Base-by-base conservation (phyloP, 2,113 vertebrate species). In the Aegotheles bennettii region DNA sequence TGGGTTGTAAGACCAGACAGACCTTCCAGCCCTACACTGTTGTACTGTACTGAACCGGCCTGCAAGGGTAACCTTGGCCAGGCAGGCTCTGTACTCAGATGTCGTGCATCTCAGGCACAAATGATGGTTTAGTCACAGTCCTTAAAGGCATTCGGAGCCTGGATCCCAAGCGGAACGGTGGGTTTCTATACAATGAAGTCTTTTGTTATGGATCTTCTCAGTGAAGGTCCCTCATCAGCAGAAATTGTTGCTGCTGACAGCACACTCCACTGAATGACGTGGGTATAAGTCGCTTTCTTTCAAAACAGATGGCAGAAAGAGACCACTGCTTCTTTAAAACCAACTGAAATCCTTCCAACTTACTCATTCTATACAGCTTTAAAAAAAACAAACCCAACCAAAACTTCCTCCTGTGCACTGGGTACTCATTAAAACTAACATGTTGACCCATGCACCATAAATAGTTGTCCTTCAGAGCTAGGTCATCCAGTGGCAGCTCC, bases 391-490 rank as follows among this genome's bases (percentile, higher is more conserved):
- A 69, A 18, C 5, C 38, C 69, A 31, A 13, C 63, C 81, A 28
- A 14, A 51, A 51, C 91, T 87, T 87, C 73, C 65, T 83, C 57
- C 88, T 61, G 13, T 14, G 29, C 40, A 35, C 70, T 69, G 64
- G 50, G 53, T 40, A 18, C 54, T 83, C 67, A 67, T 81, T 87
- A 92, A 81, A 88, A 79, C 80, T 54, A 73, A 38, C 57, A 21
- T 2, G 61, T 23, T 94, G 93, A 77, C 93, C 95, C 38, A 31
- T 20, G 77, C 53, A 59, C 93, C 5, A 23, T 68, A 92, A 89
- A 97, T 61, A 95, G 86, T 64, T 13, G 88, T 89, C 90, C 95
- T 96, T 90, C 95, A 95, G 71, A 83, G 88, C 31, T 38, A 70
- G 92, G 95, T 68, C 90, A 69, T 3, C 31, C 10, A 16, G 91